Base-by-base conservation (phyloP, 2,888 invertebrate genomes). In the Phortica magna region DNA sequence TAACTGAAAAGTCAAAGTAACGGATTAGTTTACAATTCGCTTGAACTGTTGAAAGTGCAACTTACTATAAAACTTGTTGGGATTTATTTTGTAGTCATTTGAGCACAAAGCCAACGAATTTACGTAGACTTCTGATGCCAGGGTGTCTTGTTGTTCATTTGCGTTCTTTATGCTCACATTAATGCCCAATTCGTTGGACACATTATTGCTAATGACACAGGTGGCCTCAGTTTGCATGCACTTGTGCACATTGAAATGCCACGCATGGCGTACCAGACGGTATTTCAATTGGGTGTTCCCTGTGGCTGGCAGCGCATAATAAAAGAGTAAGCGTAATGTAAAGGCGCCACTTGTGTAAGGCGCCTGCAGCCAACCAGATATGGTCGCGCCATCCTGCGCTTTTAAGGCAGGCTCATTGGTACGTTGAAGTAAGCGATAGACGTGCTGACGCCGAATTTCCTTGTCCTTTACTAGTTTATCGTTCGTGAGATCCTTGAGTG, bases 121-220 rank as follows among this genome's bases (percentile, higher is more conserved):
- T 1, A 92, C 81, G 75, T 89, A 90, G 2, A 92, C 77, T 79
- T 92, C 91, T 1, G 90, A 85, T 78, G 86, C 84, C 4, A 88
- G 78, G 0, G 89, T 84, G 84, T 94, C 94, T 84, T 95, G 95
- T 14, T 94, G 92, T 83, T 94, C 93, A 89, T 95, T 95, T 55
- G 94, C 92, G 91, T 96, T 96, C 84, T 95, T 95, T 0, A 95
- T 92, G 86, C 94, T 95, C 3, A 96, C 91, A 53, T 95, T 94
- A 12, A 96, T 88, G 70, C 94, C 94, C 88, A 96, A 92, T 41
- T 92, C 91, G 7, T 88, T 88, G 73, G 94, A 94, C 82, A 94
- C 94, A 53, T 92, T 90, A 83, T 92, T 92, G 79, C 93, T 93
- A 53, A 92, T 89, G 70, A 92, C 92, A 72, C 93, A 91, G 43